Conservation (phyloP, 2,797 vertebrate genomes). For the Todus mexicanus region DNA sequence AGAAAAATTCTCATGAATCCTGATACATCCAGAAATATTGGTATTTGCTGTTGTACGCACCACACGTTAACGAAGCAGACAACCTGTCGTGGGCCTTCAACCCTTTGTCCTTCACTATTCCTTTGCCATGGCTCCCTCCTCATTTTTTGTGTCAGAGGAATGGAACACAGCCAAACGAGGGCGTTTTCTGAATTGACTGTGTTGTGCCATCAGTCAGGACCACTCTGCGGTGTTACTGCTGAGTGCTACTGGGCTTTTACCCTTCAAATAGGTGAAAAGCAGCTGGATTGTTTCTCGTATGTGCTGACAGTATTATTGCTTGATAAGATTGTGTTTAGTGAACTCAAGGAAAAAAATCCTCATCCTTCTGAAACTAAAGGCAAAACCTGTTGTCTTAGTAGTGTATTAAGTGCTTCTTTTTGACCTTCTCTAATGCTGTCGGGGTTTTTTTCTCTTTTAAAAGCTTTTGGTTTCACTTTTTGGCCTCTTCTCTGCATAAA, state of each 20-base stretch:
- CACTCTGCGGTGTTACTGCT: background rate
- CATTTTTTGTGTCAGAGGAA: background rate
- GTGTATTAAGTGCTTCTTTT: background rate
- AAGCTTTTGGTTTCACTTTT: background rate
- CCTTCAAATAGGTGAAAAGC: background rate
- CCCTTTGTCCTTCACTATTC: background rate
- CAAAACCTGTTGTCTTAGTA: background rate
- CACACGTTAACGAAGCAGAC: background rate
- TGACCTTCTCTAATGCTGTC: background rate
- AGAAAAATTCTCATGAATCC: background rate
- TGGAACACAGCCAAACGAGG: background rate
- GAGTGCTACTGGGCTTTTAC: background rate
- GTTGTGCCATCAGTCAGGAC: background rate
- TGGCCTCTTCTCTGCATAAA: background rate
- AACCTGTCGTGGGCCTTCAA: background rate
- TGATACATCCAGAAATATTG: background rate
- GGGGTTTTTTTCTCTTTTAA: background rate
- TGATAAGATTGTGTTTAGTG: background rate
- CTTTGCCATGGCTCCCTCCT: background rate
- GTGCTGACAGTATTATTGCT: background rate
- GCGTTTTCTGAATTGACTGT: background rate
- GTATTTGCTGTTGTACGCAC: background rate
- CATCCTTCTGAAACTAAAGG: background rate
- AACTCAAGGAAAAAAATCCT: background rate
- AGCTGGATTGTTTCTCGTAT: background rate